Conservation (phyloP, 2,113 vertebrate genomes). For the Dissostichus mawsoni region DNA sequence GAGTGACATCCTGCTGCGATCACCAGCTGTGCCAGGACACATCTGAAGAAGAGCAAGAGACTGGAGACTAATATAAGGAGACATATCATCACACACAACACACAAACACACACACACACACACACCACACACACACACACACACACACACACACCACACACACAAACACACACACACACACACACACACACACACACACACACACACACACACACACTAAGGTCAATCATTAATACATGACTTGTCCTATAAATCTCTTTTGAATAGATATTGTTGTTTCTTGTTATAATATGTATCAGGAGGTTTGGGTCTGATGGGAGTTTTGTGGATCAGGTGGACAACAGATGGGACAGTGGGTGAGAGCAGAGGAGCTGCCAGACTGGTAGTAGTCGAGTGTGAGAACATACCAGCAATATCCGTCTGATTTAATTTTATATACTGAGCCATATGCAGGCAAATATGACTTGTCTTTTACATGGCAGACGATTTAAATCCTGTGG, state of each 20-base stretch:
- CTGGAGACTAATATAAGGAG: conserved; percentile 36
- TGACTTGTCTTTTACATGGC: neutral
- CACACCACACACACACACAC: neutral
- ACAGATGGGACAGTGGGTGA: conserved; percentile 70
- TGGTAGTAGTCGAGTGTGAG: conserved; percentile 48
- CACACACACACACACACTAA: neutral
- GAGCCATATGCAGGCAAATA: conserved; percentile 5
- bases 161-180: neutral
- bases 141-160: neutral
- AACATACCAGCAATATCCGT: conserved; percentile 18
- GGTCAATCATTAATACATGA: neutral
- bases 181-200: neutral
- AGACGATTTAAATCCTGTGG: neutral
- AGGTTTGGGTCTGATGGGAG: conserved; percentile 8
- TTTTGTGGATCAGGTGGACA: conserved; percentile 60
- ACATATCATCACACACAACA: neutral
- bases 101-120: neutral
- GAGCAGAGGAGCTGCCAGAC: conserved; percentile 59
- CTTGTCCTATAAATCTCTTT: neutral
- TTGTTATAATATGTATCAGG: neutral
- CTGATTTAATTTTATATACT: conserved; percentile 26
- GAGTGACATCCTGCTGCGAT: conserved; percentile 3
- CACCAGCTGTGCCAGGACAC: conserved; percentile 41
- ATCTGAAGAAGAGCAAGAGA: conserved; percentile 20
- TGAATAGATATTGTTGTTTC: no score